A percentile compares a stretch with the other conserved stretches of the same genome.
phyloP scores from a whole-genome alignment of 2,113 vertebrate species.

The Marmota flaviventris region DNA sequence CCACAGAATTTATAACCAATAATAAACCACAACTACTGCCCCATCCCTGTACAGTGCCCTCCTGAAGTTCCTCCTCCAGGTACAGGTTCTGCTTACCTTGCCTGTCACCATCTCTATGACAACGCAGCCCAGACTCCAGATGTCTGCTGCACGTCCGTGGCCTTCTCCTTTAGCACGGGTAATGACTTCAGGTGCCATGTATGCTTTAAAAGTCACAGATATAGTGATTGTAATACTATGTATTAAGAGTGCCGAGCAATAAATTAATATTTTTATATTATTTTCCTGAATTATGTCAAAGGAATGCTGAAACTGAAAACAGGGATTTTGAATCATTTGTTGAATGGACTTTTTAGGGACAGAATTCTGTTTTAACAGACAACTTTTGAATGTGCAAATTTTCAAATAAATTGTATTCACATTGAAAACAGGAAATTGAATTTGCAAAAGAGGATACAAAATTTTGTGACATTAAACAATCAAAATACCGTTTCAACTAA shows the following conservation, averaged over 20 bases:
- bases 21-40: fast-evolving
- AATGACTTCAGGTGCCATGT: slow-evolving; percentile 99
- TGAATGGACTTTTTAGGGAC: background rate
- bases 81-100: slow-evolving; percentile 90
- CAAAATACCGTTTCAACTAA: background rate
- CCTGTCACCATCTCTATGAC: slow-evolving; percentile 99
- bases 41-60: too few relatives aligned
- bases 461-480: background rate
- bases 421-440: background rate
- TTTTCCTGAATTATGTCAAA: background rate
- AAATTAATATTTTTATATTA: background rate
- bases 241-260: background rate
- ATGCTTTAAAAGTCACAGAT: slow-evolving; percentile 89
- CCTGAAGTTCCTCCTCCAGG: too few relatives aligned
- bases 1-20: fast-evolving
- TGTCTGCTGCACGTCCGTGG: slow-evolving; percentile 97
- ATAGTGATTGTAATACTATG: fast-evolving
- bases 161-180: slow-evolving; percentile 99
- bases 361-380: background rate
- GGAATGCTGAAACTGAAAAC: background rate
- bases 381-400: background rate
- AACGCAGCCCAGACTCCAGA: slow-evolving; percentile 99
- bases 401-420: slow-evolving; percentile 6
- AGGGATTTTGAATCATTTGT: background rate
- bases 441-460: background rate